phyloP scores from a whole-genome alignment of 2,797 vertebrate species.

The Vireo griseus region DNA sequence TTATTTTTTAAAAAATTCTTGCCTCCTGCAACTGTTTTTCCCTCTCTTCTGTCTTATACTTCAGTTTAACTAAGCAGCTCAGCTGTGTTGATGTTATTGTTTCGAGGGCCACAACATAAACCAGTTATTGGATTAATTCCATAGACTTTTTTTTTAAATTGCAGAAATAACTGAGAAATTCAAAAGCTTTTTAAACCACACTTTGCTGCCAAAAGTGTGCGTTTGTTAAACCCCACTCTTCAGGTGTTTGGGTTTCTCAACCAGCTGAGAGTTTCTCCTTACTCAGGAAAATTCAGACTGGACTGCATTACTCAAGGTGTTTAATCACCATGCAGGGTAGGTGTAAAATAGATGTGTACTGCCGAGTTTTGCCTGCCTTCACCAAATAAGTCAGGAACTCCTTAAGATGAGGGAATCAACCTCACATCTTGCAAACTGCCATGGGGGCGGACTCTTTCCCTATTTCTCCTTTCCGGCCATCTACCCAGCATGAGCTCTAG shows the following conservation, averaged over 20 bases:
- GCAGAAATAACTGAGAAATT: neutral
- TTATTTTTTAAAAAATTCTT: neutral
- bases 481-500: neutral
- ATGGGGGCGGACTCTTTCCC: accelerated
- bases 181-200: neutral
- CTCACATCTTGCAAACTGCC: neutral
- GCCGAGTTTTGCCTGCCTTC: neutral
- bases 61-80: neutral
- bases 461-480: neutral
- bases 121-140: neutral
- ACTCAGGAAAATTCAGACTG: neutral
- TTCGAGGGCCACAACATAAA: neutral
- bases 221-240: neutral
- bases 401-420: neutral
- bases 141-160: neutral
- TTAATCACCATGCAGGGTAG: neutral
- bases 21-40: neutral
- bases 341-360: neutral
- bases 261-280: neutral
- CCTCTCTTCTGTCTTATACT: neutral
- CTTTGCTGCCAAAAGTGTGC: neutral
- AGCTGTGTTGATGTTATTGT: neutral
- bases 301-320: neutral
- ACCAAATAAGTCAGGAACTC: neutral
- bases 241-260: neutral